Evolutionary conservation across 2,888 invertebrate genomes (phyloP).

Genomic region (Pristionchus mayeri): DNA sequence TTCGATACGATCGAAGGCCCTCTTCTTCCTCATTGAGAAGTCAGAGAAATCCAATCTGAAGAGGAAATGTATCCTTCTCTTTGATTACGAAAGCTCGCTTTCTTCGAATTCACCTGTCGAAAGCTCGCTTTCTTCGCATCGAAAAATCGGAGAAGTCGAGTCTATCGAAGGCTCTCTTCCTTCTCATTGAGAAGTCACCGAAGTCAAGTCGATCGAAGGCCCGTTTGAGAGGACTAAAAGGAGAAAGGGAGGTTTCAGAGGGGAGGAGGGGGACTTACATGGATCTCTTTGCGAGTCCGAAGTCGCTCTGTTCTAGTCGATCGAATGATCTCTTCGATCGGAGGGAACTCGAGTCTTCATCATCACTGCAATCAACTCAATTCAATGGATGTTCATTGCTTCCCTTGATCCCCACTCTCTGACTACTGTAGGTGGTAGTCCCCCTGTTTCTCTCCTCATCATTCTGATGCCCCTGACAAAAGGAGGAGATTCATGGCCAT

Average conservation of each 20-base stretch:
- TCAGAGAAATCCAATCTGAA: slow-evolving; percentile 27
- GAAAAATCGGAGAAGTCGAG: slow-evolving; percentile 44
- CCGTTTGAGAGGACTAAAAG: slow-evolving; percentile 45
- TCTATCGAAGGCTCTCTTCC: slow-evolving; percentile 45
- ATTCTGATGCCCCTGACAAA: not conserved
- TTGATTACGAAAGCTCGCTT: not conserved
- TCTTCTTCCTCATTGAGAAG: slow-evolving; percentile 4
- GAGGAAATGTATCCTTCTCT: not conserved
- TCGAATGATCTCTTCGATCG: slow-evolving; percentile 42
- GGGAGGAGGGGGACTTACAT: not conserved
- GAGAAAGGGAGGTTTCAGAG: not conserved
- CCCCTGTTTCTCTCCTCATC: no score
- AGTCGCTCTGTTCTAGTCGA: slow-evolving; percentile 19
- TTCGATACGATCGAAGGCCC: slow-evolving; percentile 45
- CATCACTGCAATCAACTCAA: not conserved
- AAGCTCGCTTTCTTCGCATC: slow-evolving; percentile 47
- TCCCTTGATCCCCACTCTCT: no score
- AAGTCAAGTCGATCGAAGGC: slow-evolving; percentile 49
- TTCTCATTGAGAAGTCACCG: slow-evolving; percentile 33
- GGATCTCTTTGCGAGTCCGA: slow-evolving; percentile 42
- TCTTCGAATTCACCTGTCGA: slow-evolving; percentile 36
- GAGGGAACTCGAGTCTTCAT: not conserved
- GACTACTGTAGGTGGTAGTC: not conserved
- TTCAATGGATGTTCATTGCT: no score
- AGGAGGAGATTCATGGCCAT: slow-evolving; percentile 5